Percentiles rank a stretch among this genome's conserved stretches.
phyloP scores from a whole-genome alignment of 2,888 invertebrate species.

The Drosophila incognita region DNA sequence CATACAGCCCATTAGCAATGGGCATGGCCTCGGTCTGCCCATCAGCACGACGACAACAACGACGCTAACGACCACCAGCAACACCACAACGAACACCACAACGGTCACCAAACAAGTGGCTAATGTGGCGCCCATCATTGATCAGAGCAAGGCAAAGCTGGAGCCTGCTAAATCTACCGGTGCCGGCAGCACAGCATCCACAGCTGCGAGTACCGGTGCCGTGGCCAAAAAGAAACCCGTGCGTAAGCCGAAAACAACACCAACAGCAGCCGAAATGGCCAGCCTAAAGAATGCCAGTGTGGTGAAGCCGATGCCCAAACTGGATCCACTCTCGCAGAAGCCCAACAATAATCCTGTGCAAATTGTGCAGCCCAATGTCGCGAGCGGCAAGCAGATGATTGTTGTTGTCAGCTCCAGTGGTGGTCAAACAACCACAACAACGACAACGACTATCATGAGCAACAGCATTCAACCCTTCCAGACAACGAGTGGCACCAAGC shows the following conservation, averaged over 20 bases:
- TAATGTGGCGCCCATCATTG: constrained; percentile 85
- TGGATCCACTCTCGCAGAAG: constrained; percentile 83
- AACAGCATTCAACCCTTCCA: constrained; percentile 83
- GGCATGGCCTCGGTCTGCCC: constrained; percentile 55
- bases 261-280: constrained; percentile 79
- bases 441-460: constrained; percentile 75
- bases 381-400: constrained; percentile 81
- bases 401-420: constrained; percentile 61
- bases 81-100: constrained; percentile 66
- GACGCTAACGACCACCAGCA: constrained; percentile 63
- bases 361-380: constrained; percentile 84
- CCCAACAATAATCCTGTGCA: constrained; percentile 84
- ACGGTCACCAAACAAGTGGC: constrained; percentile 84
- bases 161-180: constrained; percentile 57
- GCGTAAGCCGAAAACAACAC: constrained; percentile 77
- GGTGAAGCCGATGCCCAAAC: constrained; percentile 84
- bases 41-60: constrained; percentile 65
- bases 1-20: constrained; percentile 76
- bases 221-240: constrained; percentile 82
- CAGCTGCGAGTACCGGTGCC: constrained; percentile 62
- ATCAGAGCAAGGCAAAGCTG: constrained; percentile 83
- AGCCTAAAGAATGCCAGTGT: constrained; percentile 82
- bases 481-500: constrained; percentile 83
- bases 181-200: constrained; percentile 40
- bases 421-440: constrained; percentile 66